A percentile compares a stretch with the other conserved stretches of the same genome.
Conservation (phyloP, 2,113 vertebrate genomes). For the Monopterus albus region DNA sequence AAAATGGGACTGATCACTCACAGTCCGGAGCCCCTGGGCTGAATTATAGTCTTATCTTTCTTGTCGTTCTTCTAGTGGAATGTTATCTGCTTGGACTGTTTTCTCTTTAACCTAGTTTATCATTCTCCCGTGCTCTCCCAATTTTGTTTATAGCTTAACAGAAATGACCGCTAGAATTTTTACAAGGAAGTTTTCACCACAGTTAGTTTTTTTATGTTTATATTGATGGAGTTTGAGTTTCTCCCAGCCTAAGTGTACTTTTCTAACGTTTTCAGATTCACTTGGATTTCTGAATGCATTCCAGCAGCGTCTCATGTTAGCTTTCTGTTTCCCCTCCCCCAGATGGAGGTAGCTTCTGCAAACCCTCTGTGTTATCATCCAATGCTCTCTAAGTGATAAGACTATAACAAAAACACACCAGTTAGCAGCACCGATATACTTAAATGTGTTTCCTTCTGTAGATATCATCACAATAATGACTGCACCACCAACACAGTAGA, state of each 20-base stretch:
- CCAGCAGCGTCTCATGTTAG: background rate
- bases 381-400: constrained; percentile 17
- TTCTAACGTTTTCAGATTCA: background rate
- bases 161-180: background rate
- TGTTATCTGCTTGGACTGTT: no score
- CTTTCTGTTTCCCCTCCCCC: constrained; percentile 34
- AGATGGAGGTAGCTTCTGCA: constrained; percentile 6
- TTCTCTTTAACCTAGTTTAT: no score
- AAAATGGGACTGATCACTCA: no score
- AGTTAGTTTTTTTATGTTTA: background rate
- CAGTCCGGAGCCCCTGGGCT: no score
- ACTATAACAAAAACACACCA: constrained; percentile 13
- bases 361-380: constrained; percentile 23
- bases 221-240: background rate
- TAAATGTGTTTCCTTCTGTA: background rate
- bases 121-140: no score
- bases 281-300: background rate
- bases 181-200: background rate
- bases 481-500: background rate
- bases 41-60: no score
- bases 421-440: background rate
- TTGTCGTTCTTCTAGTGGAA: no score
- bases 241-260: background rate
- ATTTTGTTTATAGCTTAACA: background rate
- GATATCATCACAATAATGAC: background rate